Evolutionary conservation across 1,140 invertebrate species (phyloP).

Genomic region (Papilio polyxenes): DNA sequence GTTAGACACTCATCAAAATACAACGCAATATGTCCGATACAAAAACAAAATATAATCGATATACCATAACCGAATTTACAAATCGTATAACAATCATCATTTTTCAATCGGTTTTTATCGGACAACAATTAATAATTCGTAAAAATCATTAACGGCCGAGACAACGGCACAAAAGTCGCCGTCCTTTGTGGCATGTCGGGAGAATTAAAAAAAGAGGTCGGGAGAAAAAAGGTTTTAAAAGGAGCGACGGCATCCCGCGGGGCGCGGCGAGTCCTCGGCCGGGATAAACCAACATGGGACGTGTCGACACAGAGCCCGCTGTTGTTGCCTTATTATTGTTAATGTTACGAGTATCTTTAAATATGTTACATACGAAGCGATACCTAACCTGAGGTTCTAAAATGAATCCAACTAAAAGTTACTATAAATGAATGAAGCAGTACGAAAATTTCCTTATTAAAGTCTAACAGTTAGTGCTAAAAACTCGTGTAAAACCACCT

Average conservation of each 20-base stretch:
- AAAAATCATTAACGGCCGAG: constrained; percentile 77
- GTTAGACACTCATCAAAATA: not conserved
- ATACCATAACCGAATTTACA: constrained; percentile 50
- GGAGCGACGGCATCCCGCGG: constrained; percentile 59
- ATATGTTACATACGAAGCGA: not conserved
- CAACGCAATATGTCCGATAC: constrained; percentile 2
- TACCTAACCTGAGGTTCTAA: not conserved
- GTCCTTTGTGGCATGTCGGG: constrained; percentile 68
- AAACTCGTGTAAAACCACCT: too few species aligned
- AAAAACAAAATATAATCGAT: constrained; percentile 24
- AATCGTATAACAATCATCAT: constrained; percentile 68
- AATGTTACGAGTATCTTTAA: constrained; percentile 7
- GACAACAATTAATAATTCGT: constrained; percentile 77
- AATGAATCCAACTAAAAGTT: not conserved
- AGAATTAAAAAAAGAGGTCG: constrained; percentile 57
- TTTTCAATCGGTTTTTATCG: constrained; percentile 74
- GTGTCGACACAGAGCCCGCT: constrained; percentile 60
- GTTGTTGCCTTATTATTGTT: constrained; percentile 40
- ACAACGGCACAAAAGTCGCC: constrained; percentile 76
- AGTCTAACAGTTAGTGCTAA: not conserved
- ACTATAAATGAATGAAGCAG: not conserved
- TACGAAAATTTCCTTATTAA: not conserved
- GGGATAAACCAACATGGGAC: constrained; percentile 72
- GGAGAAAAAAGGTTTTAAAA: constrained; percentile 62
- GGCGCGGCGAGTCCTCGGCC: constrained; percentile 53